Base-by-base conservation (phyloP, 1,140 invertebrate genomes). In the Drosophila repleta region DNA sequence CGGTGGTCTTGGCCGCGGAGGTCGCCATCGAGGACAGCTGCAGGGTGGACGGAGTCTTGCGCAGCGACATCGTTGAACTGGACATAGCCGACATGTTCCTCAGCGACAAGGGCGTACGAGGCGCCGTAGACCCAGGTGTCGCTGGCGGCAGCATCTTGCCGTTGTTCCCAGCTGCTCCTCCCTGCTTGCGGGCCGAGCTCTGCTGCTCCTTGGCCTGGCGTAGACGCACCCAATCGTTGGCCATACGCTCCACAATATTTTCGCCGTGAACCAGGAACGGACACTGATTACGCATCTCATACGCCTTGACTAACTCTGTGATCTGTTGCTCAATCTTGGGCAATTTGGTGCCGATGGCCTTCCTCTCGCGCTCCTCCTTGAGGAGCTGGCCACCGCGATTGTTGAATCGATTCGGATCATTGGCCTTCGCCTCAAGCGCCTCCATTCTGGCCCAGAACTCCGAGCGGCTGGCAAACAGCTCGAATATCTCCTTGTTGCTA, bases 311-410 rank as follows among this genome's bases (percentile, higher is more conserved):
- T 35, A 94, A 61, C 1, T 93, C 91, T 1, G 90, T 91, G 0
- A 96, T 92, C 82, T 95, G 93, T 2, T 92, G 92, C 90, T 96
- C 94, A 21, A 96, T 94, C 92, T 95, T 95, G 0, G 94, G 94
- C 43, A 95, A 76, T 92, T 95, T 96, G 43, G 93, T 94, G 1
- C 94, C 92, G 13, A 95, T 93, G 3, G 92, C 90, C 83, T 96
- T 97, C 8, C 96, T 93, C 77, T 96, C 95, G 76, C 96, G 97
- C 91, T 98, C 97, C 90, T 98, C 97, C 24, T 94, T 93, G 0
- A 98, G 92, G 7, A 98, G 92, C 73, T 96, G 95, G 0, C 97
- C 96, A 5, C 96, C 96, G 45, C 97, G 94, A 92, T 97, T 97
- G 64, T 96, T 95, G 83, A 96, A 97, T 2, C 97, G 93, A 70